phyloP scores from a whole-genome alignment of 2,888 invertebrate genomes.

The Chrysolina oricalcia region DNA sequence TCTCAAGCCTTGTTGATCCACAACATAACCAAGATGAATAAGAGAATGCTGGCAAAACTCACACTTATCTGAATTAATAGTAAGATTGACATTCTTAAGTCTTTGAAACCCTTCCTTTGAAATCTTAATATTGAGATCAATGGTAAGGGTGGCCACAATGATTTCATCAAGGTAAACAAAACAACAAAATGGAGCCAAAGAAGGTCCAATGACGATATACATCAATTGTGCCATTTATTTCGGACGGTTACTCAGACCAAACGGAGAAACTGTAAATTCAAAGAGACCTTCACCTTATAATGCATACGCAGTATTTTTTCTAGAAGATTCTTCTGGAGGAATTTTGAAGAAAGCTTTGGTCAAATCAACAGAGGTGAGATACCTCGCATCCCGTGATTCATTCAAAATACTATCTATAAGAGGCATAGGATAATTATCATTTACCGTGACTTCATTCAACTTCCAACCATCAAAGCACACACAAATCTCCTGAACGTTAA shows the following conservation, averaged over 20 bases:
- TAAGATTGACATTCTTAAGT: constrained; percentile 19
- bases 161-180: constrained; percentile 49
- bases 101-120: constrained; percentile 23
- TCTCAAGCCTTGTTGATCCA: constrained; percentile 35
- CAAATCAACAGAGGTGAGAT: too few relatives aligned
- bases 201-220: constrained; percentile 52
- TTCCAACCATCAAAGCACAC: too few relatives aligned
- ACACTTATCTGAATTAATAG: constrained; percentile 33
- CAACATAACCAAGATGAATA: constrained; percentile 29
- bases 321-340: constrained; percentile 40
- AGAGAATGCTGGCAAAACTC: constrained; percentile 41
- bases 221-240: constrained; percentile 47
- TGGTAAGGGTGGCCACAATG: constrained; percentile 33
- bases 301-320: constrained; percentile 42
- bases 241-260: constrained; percentile 49
- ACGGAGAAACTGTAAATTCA: too few relatives aligned
- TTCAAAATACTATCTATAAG: too few relatives aligned
- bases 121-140: constrained; percentile 29
- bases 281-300: constrained; percentile 41
- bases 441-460: too few relatives aligned
- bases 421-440: too few relatives aligned
- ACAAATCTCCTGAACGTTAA: too few relatives aligned
- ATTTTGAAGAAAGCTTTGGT: constrained; percentile 44
- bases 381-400: too few relatives aligned
- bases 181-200: constrained; percentile 44